These are phyloP conservation scores for Oegoconia quadripuncta DNA, from an alignment of 2,888 invertebrate genomes.

Conservation along the genomic window DNA sequence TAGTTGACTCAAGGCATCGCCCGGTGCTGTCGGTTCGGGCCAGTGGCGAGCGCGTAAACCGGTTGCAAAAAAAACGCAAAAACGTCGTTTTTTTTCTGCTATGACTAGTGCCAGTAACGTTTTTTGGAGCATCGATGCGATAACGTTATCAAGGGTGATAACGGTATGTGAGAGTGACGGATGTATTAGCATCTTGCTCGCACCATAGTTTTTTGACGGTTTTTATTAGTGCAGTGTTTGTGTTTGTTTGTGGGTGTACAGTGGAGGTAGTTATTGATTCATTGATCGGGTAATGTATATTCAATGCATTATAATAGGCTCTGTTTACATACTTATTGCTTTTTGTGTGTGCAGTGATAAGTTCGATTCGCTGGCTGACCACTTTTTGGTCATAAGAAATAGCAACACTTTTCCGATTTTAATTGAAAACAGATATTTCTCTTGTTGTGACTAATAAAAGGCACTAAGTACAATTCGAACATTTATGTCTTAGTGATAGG, in stretches of 20 bases:
- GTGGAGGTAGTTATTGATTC: slow-evolving; percentile 40
- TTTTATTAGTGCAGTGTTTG: slow-evolving; percentile 44
- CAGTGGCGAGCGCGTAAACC: slow-evolving; percentile 27
- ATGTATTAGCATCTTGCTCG: slow-evolving; percentile 30
- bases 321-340: background rate
- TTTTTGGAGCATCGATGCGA: slow-evolving; percentile 22
- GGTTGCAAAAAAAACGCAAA: slow-evolving; percentile 38
- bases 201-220: slow-evolving; percentile 33
- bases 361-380: too few relatives aligned
- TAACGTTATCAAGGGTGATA: slow-evolving; percentile 30
- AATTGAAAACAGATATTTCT: too few relatives aligned
- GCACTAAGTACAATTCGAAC: too few relatives aligned
- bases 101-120: slow-evolving; percentile 27
- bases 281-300: too few relatives aligned
- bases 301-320: too few relatives aligned
- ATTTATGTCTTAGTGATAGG: too few relatives aligned
- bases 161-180: slow-evolving; percentile 31
- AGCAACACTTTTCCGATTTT: too few relatives aligned
- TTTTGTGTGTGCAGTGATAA: too few relatives aligned
- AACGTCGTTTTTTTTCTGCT: slow-evolving; percentile 31
- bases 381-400: too few relatives aligned
- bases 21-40: slow-evolving; percentile 48
- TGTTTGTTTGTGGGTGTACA: slow-evolving; percentile 32
- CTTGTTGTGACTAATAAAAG: too few relatives aligned
- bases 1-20: slow-evolving; percentile 67